phyloP scores from a whole-genome alignment of 2,888 invertebrate genomes.

The Acanthococcus lagerstroemiae region DNA sequence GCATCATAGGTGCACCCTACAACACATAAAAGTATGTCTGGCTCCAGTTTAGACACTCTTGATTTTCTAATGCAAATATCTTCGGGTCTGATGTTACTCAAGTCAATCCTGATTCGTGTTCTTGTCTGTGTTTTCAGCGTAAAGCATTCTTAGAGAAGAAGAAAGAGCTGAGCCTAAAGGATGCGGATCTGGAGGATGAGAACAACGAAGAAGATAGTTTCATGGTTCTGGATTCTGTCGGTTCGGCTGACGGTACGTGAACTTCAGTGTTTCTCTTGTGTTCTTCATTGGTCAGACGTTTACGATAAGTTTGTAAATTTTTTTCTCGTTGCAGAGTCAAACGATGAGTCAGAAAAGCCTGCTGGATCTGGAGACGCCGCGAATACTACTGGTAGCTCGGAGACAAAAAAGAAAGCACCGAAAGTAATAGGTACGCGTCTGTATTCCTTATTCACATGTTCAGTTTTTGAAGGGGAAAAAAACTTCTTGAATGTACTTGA shows the following conservation, averaged over 20 bases:
- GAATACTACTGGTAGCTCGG: conserved; percentile 1
- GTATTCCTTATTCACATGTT: too few species aligned
- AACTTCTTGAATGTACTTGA: too few species aligned
- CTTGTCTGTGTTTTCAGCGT: background rate
- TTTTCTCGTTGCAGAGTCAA: background rate
- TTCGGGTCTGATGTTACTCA: too few species aligned
- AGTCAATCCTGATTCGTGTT: background rate
- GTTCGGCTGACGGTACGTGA: conserved; percentile 57
- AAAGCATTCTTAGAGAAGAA: conserved; percentile 15
- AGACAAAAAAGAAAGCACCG: conserved; percentile 9
- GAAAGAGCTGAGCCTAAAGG: background rate
- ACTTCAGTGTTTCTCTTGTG: background rate
- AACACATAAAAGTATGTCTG: conserved; percentile 34
- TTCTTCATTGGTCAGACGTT: background rate
- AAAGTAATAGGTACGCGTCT: conserved; percentile 11
- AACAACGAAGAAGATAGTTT: conserved; percentile 72
- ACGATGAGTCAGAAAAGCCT: conserved; percentile 5
- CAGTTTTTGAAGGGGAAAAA: too few species aligned
- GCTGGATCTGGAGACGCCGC: conserved; percentile 13
- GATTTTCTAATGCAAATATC: too few species aligned
- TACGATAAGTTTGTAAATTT: background rate
- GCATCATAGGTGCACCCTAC: conserved; percentile 47
- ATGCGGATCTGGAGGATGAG: conserved; percentile 47
- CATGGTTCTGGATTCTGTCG: conserved; percentile 79
- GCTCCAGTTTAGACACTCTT: too few species aligned